These are phyloP conservation scores for Cantharis nigra DNA, from an alignment of 2,888 invertebrate genomes.

Conservation along the genomic window DNA sequence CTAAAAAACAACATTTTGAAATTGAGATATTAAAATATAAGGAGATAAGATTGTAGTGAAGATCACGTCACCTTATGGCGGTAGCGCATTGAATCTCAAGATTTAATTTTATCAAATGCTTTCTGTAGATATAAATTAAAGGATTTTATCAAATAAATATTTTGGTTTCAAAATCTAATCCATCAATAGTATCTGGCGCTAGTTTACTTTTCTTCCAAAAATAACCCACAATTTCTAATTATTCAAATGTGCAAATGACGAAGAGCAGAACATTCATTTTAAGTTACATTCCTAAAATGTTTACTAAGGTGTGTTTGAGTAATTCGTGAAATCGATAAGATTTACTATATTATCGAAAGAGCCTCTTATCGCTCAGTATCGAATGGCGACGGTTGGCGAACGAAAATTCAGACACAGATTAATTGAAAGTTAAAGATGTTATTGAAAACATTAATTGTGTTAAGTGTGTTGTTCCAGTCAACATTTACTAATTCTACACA, in stretches of 20 bases:
- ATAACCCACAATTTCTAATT: neutral
- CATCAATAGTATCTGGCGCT: neutral
- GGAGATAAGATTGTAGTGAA: too few relatives aligned
- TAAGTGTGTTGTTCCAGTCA: neutral
- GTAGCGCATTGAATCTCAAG: too few relatives aligned
- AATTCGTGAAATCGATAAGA: neutral
- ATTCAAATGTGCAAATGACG: neutral
- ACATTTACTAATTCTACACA: neutral
- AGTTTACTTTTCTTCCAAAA: neutral
- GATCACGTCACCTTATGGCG: too few relatives aligned
- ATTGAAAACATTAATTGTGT: neutral
- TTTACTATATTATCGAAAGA: neutral
- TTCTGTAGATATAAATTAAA: neutral
- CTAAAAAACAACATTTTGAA: too few relatives aligned
- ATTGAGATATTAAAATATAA: too few relatives aligned
- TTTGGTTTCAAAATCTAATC: neutral
- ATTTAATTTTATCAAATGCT: neutral
- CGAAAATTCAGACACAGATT: neutral
- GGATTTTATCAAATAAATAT: neutral
- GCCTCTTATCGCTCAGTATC: neutral
- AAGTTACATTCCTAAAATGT: neutral
- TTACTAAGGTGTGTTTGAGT: neutral
- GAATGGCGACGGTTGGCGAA: neutral
- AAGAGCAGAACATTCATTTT: neutral
- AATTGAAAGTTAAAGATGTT: neutral